Base-by-base conservation (phyloP, 2,797 vertebrate species). In the Cichlasoma orientale region DNA sequence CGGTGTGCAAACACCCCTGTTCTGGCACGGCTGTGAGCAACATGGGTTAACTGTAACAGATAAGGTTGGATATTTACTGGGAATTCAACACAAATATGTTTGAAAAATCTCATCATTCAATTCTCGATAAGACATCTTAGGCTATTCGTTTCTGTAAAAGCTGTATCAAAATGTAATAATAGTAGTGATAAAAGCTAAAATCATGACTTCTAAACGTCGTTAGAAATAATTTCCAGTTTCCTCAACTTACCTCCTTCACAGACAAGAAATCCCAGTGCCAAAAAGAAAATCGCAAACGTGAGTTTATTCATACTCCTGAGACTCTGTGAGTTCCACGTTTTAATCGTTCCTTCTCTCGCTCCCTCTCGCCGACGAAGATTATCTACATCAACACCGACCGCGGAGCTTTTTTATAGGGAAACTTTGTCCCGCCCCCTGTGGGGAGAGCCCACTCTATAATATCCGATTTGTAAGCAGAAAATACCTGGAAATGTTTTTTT, bases 1-100 rank as follows among this genome's bases (percentile, higher is more conserved):
- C 0, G 95, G 95, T 80, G 96, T 95, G 83, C 98, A 99, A 0
- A 98, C 95, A 0, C 98, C 98, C 78, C 91, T 94, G 94, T 99
- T 99, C 94, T 99, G 95, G 73, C 98, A 99, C 5, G 98, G 98
- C 54, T 96, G 92, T 8, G 97, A 97, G 90, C 98, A 99, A 88
- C 98, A 99, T n/a, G 95, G 97, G 83, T 96, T 97, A 78, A 91
- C 98, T 99, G 83, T 1, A 23, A 53, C 38, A 82, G 7, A 77
- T 0, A 70, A 36, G 19, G 23, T 27, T 18, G 7, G 4, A 25
- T 5, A 6, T 41, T 82, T 57, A 78, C 0, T 57, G 4, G 47
- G 2, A 71, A 27, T 68, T 69, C 56, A 79, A 25, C n/a, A n/a
- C 4, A 71, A 63, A 25, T 27, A 3, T 25, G 14, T 31, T 8